Base-by-base conservation (phyloP, 2,888 invertebrate species). In the Eretmocerus hayati region DNA sequence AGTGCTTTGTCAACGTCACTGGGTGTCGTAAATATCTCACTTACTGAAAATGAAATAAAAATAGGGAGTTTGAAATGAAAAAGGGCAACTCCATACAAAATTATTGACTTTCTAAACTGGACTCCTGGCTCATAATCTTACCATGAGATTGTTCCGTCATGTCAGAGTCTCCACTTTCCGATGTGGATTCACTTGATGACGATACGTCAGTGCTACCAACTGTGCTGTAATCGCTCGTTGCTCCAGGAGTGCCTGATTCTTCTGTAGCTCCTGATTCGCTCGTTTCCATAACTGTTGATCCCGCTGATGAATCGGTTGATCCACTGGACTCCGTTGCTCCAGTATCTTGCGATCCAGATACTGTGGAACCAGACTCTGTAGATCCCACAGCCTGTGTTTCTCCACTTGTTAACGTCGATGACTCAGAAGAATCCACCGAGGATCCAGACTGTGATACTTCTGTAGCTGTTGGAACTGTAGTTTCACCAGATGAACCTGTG, bases 1-100 rank as follows among this genome's bases (percentile, higher is more conserved):
- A 77, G 67, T 31, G 77, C 71, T 8, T 65, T 75, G 33, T 82
- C 71, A 1, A 78, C 71, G 2, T 75, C 73, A 48, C 79, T 77
- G 1, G 79, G 69, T 0, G 79, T 74, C n/a, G 71, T 74, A 73
- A 77, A 79, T 3, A 74, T 63, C 16, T 77, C 77, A 64, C 64
- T 56, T 49, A 66, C 63, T 65, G 42, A 31, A 54, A 52, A 31
- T 19, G 26, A 26, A 11, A 26, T 9, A 26, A 9, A 11, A 26
- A 9, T 26, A 6, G n/a, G n/a, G n/a, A n/a, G n/a, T n/a, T n/a
- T n/a, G n/a, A n/a, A n/a, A n/a, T n/a, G n/a, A n/a, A n/a, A n/a
- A n/a, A n/a, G n/a, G n/a, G n/a, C n/a, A n/a, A n/a, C n/a, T n/a
- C n/a, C n/a, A n/a, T n/a, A n/a, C n/a, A n/a, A n/a, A n/a, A n/a